Evolutionary conservation across 2,888 invertebrate genomes (phyloP).

Genomic region (Drepana falcataria): DNA sequence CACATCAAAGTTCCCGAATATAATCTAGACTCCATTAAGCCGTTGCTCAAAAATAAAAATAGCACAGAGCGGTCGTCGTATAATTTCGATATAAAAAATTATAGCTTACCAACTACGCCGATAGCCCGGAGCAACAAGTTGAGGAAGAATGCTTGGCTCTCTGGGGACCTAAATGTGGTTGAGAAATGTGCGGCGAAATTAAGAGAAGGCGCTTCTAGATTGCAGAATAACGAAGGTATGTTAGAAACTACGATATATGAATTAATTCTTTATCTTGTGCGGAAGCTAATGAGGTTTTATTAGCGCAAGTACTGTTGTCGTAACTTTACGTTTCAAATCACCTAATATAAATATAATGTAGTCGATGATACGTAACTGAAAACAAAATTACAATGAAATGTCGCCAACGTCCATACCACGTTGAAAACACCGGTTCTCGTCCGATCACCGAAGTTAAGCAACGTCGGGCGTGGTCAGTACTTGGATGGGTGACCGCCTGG

Average conservation of each 20-base stretch:
- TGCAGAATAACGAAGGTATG: slow-evolving; percentile 28
- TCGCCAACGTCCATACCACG: slow-evolving; percentile 55
- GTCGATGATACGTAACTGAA: slow-evolving; percentile 18
- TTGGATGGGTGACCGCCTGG: slow-evolving; percentile 56
- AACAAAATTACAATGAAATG: slow-evolving; percentile 42
- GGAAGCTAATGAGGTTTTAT: too few species aligned
- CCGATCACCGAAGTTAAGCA: slow-evolving; percentile 74
- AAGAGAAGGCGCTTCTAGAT: slow-evolving; percentile 14
- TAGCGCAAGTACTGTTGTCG: too few species aligned
- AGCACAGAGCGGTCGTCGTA: slow-evolving; percentile 51
- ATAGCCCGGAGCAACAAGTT: slow-evolving; percentile 77
- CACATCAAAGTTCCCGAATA: slow-evolving; percentile 69
- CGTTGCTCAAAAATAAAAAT: slow-evolving; percentile 48
- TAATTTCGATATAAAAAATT: slow-evolving; percentile 69
- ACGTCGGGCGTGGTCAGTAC: slow-evolving; percentile 72
- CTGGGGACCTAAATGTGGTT: slow-evolving; percentile 51
- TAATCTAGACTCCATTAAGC: slow-evolving; percentile 58
- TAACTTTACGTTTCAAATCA: too few species aligned
- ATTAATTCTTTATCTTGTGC: too few species aligned
- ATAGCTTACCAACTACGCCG: slow-evolving; percentile 71
- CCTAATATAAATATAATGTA: not conserved
- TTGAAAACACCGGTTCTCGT: slow-evolving; percentile 54
- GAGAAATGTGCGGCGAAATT: slow-evolving; percentile 24
- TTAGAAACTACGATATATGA: not conserved
- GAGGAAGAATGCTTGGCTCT: slow-evolving; percentile 75